phyloP scores from a whole-genome alignment of 2,888 invertebrate species.

The Drosophila neoperkinsi region DNA sequence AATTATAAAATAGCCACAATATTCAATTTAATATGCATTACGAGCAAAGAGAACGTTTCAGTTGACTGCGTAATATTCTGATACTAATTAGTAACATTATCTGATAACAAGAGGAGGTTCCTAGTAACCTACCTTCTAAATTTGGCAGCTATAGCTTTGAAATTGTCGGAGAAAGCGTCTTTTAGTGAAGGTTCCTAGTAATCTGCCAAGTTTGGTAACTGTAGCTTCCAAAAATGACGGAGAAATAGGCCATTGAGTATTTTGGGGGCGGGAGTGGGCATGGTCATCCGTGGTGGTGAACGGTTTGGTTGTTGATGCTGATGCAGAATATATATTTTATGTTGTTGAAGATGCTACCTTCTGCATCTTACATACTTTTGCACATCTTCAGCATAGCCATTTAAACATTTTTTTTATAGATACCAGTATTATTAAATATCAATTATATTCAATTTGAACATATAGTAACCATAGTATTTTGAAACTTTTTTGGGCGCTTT shows the following conservation, averaged over 20 bases:
- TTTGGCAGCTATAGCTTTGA: background rate
- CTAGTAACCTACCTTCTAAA: background rate
- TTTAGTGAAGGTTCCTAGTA: too few relatives aligned
- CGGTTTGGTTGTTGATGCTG: background rate
- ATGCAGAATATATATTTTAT: background rate
- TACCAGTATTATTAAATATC: background rate
- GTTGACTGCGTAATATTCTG: background rate
- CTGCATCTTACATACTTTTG: background rate
- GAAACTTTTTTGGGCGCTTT: constrained; percentile 30
- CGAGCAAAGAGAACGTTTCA: background rate
- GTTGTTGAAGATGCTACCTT: background rate
- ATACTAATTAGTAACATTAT: background rate
- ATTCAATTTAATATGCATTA: background rate
- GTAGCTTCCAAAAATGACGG: background rate
- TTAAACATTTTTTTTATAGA: background rate
- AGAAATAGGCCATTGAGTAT: background rate
- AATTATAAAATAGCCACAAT: background rate
- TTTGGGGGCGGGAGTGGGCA: background rate
- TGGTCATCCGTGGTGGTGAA: too few relatives aligned
- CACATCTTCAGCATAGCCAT: background rate
- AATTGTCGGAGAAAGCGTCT: too few relatives aligned
- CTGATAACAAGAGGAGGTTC: background rate
- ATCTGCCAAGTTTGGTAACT: too few relatives aligned
- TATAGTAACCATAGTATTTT: background rate
- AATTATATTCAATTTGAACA: background rate